These are phyloP conservation scores for Philopedon plagiatum DNA, from an alignment of 2,888 invertebrate species.

Conservation along the genomic window DNA sequence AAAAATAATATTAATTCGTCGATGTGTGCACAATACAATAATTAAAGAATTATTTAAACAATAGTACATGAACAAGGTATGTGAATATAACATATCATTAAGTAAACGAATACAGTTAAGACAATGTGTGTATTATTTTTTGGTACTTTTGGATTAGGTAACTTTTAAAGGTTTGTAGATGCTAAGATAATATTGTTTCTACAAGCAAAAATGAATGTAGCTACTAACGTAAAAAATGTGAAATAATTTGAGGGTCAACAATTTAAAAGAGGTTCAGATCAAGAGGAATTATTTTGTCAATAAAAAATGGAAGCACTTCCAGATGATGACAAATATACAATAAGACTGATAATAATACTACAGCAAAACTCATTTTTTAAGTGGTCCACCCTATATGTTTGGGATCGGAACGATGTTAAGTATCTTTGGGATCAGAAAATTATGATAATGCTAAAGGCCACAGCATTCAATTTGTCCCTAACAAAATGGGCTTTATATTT, in stretches of 20 bases:
- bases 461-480: too few relatives aligned
- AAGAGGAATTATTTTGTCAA: too few relatives aligned
- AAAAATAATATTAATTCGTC: conserved; percentile 12
- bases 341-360: too few relatives aligned
- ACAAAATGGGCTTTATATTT: too few relatives aligned
- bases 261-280: background rate
- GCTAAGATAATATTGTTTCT: conserved; percentile 17
- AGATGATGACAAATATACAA: too few relatives aligned
- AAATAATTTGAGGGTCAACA: conserved; percentile 14
- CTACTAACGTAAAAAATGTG: background rate
- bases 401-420: too few relatives aligned
- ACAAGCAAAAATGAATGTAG: background rate
- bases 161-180: background rate
- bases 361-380: too few relatives aligned
- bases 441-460: too few relatives aligned
- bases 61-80: conserved; percentile 30
- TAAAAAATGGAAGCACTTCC: too few relatives aligned
- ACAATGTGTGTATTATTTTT: conserved; percentile 32
- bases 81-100: conserved; percentile 36
- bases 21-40: background rate
- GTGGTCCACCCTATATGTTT: too few relatives aligned
- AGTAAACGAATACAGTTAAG: conserved; percentile 19
- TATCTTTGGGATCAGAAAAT: too few relatives aligned
- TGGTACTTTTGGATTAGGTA: conserved; percentile 10
- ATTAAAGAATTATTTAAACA: conserved; percentile 24